These are phyloP conservation scores for Artibeus jamaicensis DNA, from an alignment of 2,797 vertebrate species.

Conservation along the genomic window DNA sequence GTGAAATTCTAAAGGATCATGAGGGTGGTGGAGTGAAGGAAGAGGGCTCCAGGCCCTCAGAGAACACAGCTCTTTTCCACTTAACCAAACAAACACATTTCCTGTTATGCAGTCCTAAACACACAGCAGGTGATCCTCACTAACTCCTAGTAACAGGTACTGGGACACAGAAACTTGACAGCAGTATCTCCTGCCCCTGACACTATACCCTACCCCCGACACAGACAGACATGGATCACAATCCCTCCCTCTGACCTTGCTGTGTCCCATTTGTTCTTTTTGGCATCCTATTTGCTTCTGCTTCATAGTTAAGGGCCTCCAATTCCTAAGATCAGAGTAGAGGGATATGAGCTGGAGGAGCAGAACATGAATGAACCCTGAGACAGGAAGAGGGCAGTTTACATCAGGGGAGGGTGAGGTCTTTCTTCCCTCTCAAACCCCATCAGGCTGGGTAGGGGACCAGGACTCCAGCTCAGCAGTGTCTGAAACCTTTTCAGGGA, in stretches of 20 bases:
- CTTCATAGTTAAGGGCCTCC: not conserved
- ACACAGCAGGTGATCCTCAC: not conserved
- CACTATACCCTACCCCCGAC: not conserved
- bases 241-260: not conserved
- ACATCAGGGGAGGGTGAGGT: not conserved
- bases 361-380: not conserved
- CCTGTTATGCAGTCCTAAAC: not conserved
- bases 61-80: not conserved
- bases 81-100: not conserved
- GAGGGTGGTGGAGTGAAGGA: not conserved
- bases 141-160: not conserved
- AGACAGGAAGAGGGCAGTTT: not conserved
- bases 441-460: not conserved
- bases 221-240: not conserved
- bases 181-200: not conserved
- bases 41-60: not conserved
- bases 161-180: not conserved
- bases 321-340: not conserved
- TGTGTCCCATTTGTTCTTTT: not conserved
- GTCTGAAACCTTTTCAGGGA: not conserved
- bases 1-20: not conserved
- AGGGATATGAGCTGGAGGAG: not conserved
- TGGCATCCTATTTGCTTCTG: not conserved
- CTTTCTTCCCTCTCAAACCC: not conserved
- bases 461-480: not conserved